Evolutionary conservation across 2,888 invertebrate genomes (phyloP), one percentile per base, ranked within the genome.

Genomic region (Polietes domitor): DNA sequence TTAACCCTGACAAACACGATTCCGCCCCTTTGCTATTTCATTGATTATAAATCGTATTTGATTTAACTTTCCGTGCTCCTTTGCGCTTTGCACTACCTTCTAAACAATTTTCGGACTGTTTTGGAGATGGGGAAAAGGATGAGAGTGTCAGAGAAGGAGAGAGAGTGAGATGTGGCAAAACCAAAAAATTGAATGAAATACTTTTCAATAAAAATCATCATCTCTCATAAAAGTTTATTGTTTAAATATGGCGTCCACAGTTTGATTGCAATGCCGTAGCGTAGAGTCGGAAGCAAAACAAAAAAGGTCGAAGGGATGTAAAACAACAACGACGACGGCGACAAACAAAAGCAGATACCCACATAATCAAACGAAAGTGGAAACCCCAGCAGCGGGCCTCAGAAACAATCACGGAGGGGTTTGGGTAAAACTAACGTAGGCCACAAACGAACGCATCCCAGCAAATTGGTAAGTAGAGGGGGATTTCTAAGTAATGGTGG

Each of bases 161-260:
- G n/a, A n/a, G n/a, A n/a, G n/a, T n/a, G n/a, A n/a, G 24, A 68
- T 41, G 47, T 43, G 24, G 28, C 61, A 63, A 74, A n/a, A 12
- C 17, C 4, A 58, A 43, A 32, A 32, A 32, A 32, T 5, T 5
- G 5, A 32, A 32, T 32, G 12, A 17, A 43, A 68, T 68, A 41
- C 19, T n/a, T 53, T n/a, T 28, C 65, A 75, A 37, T 58, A 68
- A 37, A 47, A 63, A 32, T 61, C 26, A 53, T 65, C 24, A 17
- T 19, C 65, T 28, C 73, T 53, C 7, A 58, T 32, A 50, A 68
- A 68, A 73, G 55, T 70, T 37, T 55, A 61, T 74, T 77, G 73
- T 77, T 81, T 77, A 68, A 77, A 77, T 58, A 70, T 81, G 81
- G 73, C 81, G 81, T 68, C 73, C 73, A 53, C 21, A 77, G 58